Conservation (phyloP, 2,888 invertebrate species). For the Melieria omissa region DNA sequence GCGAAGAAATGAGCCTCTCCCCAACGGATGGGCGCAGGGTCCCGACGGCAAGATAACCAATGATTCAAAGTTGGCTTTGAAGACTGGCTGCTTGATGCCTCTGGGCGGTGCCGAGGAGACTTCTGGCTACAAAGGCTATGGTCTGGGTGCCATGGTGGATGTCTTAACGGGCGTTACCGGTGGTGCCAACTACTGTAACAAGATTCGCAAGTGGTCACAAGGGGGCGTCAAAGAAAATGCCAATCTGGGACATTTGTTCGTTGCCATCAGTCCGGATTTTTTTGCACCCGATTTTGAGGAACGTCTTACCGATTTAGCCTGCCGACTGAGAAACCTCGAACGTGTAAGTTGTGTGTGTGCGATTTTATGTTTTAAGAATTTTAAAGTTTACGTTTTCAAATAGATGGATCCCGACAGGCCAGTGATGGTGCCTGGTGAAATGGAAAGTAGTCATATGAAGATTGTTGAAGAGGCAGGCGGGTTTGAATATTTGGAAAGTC, state of each 20-base stretch:
- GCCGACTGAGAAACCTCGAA: constrained; percentile 74
- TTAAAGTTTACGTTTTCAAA: constrained; percentile 33
- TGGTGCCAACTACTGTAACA: constrained; percentile 69
- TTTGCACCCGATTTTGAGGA: constrained; percentile 85
- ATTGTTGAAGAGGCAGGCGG: constrained; percentile 78
- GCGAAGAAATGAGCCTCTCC: constrained; percentile 80
- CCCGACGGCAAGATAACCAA: constrained; percentile 74
- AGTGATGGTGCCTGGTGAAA: constrained; percentile 88
- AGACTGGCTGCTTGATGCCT: constrained; percentile 73
- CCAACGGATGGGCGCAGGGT: constrained; percentile 87
- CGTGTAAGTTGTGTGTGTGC: constrained; percentile 69
- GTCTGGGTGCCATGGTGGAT: constrained; percentile 86
- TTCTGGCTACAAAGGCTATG: constrained; percentile 91
- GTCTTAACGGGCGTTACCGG: constrained; percentile 85
- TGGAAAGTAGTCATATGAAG: constrained; percentile 77
- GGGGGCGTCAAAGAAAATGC: constrained; percentile 73
- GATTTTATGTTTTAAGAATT: neutral
- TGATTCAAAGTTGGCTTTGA: constrained; percentile 73
- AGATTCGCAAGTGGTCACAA: constrained; percentile 80
- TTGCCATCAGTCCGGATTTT: constrained; percentile 84
- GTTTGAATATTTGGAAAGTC: constrained; percentile 81
- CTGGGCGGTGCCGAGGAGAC: constrained; percentile 78
- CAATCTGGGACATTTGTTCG: constrained; percentile 88
- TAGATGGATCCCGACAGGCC: constrained; percentile 73
- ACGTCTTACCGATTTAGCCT: constrained; percentile 77